These are phyloP conservation scores for Diplosoma virens DNA, from an alignment of 23 tunicate species.

Conservation along the genomic window DNA sequence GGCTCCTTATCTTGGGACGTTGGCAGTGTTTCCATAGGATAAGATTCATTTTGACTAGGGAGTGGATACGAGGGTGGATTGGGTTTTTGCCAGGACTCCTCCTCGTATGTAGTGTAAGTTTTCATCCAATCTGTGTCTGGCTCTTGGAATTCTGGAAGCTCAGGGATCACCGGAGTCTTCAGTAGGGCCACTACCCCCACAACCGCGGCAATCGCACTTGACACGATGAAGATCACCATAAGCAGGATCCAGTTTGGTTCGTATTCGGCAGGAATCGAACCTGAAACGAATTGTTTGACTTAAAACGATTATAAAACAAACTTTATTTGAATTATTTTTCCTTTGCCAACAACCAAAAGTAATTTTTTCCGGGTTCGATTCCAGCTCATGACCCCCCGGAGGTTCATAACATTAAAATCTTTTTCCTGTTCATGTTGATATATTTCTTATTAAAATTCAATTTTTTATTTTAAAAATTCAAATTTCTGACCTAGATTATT, in stretches of 20 bases:
- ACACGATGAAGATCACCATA: slow-evolving; percentile 44
- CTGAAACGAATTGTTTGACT: too few relatives aligned
- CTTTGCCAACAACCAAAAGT: too few relatives aligned
- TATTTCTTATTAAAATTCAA: too few relatives aligned
- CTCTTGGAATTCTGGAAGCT: slow-evolving; percentile 60
- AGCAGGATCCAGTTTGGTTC: slow-evolving; percentile 78
- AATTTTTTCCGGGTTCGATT: too few relatives aligned
- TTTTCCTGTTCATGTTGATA: too few relatives aligned
- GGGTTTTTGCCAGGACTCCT: background rate
- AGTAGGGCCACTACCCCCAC: slow-evolving; percentile 56
- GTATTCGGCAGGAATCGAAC: background rate
- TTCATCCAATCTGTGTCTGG: slow-evolving; percentile 18
- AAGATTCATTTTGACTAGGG: slow-evolving; percentile 46
- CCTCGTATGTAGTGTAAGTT: background rate
- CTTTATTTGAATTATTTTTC: too few relatives aligned
- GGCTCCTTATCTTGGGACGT: background rate
- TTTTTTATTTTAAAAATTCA: too few relatives aligned
- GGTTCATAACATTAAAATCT: too few relatives aligned
- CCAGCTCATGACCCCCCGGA: too few relatives aligned
- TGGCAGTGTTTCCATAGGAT: slow-evolving; percentile 50
- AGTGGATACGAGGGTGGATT: slow-evolving; percentile 46
- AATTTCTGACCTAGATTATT: too few relatives aligned
- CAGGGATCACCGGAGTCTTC: slow-evolving; percentile 39
- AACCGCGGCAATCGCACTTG: slow-evolving; percentile 61
- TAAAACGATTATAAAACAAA: too few relatives aligned